These are phyloP conservation scores for Oophaga pumilio DNA, from an alignment of 2,113 vertebrate genomes.

Conservation along the genomic window DNA sequence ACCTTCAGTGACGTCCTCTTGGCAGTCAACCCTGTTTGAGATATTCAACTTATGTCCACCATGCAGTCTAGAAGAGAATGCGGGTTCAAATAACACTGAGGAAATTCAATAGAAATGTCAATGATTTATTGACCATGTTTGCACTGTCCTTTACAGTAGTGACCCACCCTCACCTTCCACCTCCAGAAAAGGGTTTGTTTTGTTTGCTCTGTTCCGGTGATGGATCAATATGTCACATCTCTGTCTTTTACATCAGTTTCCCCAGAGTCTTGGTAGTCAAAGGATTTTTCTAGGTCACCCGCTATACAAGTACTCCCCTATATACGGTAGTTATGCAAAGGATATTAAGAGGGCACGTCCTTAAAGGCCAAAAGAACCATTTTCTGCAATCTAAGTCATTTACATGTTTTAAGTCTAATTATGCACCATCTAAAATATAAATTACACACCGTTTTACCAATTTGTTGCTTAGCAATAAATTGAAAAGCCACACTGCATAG, in stretches of 20 bases:
- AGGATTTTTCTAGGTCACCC: not conserved
- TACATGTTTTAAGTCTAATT: not conserved
- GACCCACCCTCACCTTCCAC: not conserved
- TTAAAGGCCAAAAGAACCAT: not conserved
- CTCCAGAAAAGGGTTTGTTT: slow-evolving; percentile 10
- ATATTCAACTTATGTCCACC: not conserved
- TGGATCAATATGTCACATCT: slow-evolving; percentile 4
- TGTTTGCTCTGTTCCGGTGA: not conserved
- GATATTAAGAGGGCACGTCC: not conserved
- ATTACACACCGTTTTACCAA: not conserved
- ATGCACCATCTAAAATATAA: not conserved
- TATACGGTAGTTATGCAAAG: not conserved
- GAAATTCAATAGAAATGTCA: not conserved
- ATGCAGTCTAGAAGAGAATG: not conserved
- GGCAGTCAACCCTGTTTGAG: not conserved
- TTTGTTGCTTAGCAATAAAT: not conserved
- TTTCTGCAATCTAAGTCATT: not conserved
- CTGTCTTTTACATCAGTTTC: not conserved
- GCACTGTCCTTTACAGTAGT: not conserved
- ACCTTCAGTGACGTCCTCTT: not conserved
- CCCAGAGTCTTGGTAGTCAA: not conserved
- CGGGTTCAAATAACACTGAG: not conserved
- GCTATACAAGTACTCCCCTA: not conserved
- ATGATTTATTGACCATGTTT: slow-evolving; percentile 18
- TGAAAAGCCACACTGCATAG: not conserved